Percentiles rank a stretch among this genome's conserved stretches.
Evolutionary conservation across 2,797 vertebrate genomes (phyloP).

Genomic region (Molossus molossus): DNA sequence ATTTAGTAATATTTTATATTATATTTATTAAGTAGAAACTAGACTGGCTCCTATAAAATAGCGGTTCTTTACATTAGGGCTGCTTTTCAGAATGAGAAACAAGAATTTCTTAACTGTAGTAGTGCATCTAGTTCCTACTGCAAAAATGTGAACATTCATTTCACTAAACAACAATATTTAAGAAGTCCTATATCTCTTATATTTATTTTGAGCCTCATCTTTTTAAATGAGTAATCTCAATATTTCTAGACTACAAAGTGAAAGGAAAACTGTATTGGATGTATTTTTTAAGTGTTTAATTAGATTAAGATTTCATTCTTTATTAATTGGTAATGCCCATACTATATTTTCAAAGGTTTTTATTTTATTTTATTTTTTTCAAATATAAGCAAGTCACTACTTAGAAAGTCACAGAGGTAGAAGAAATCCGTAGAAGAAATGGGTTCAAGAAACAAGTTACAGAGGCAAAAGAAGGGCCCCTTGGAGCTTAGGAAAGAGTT

Average conservation of each 20-base stretch:
- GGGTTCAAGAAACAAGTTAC: background rate
- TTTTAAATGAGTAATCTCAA: background rate
- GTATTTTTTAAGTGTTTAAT: background rate
- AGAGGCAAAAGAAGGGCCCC: background rate
- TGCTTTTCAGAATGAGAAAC: background rate
- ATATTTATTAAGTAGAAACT: background rate
- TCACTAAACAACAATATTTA: background rate
- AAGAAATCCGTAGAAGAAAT: background rate
- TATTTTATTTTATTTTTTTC: background rate
- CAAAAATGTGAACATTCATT: background rate
- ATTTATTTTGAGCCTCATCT: conserved; percentile 25
- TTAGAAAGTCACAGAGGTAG: background rate
- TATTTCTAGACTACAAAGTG: background rate
- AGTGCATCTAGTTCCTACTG: background rate
- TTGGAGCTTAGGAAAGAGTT: background rate
- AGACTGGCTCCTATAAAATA: background rate
- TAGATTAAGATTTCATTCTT: conserved; percentile 28
- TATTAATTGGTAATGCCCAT: background rate
- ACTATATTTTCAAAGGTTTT: background rate
- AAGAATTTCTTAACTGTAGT: background rate
- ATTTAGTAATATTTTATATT: background rate
- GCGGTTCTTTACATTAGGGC: background rate
- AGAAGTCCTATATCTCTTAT: background rate
- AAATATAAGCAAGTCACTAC: background rate
- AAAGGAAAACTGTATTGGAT: conserved; percentile 45